Percentiles rank a stretch among this genome's conserved stretches.
These are phyloP conservation scores for Aratinga solstitialis DNA, from an alignment of 2,797 vertebrate genomes.

Conservation along the genomic window DNA sequence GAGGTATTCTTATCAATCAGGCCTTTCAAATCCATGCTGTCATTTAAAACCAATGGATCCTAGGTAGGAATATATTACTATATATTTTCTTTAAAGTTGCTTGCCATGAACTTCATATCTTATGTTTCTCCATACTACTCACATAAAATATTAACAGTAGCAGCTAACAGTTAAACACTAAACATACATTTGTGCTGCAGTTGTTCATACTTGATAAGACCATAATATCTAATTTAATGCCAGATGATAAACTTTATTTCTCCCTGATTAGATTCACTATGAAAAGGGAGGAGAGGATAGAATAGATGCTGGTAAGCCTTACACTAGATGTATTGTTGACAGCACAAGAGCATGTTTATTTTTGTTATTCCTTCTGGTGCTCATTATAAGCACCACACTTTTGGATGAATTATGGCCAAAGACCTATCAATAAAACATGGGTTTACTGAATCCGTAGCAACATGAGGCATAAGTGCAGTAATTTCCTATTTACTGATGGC, in stretches of 20 bases:
- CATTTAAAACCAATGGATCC: neutral
- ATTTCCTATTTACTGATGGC: constrained; percentile 53
- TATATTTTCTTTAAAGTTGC: neutral
- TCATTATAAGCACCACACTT: constrained; percentile 21
- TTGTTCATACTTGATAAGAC: neutral
- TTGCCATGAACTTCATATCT: neutral
- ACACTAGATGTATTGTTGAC: neutral
- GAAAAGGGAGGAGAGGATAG: neutral
- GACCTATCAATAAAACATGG: constrained; percentile 25
- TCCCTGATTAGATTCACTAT: neutral
- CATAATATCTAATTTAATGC: neutral
- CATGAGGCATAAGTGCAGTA: constrained; percentile 9
- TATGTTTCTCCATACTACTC: neutral
- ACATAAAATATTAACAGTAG: neutral
- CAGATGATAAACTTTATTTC: neutral
- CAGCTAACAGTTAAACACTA: neutral
- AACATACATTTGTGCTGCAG: neutral
- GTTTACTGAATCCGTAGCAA: constrained; percentile 16
- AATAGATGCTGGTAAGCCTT: neutral
- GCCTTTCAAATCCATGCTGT: neutral
- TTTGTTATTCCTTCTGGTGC: constrained; percentile 56
- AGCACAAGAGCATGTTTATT: constrained; percentile 35
- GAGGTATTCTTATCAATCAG: neutral
- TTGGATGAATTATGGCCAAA: neutral
- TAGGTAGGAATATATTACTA: neutral